Base-by-base conservation (phyloP, 2,113 vertebrate genomes). In the Morphnarchus princeps region DNA sequence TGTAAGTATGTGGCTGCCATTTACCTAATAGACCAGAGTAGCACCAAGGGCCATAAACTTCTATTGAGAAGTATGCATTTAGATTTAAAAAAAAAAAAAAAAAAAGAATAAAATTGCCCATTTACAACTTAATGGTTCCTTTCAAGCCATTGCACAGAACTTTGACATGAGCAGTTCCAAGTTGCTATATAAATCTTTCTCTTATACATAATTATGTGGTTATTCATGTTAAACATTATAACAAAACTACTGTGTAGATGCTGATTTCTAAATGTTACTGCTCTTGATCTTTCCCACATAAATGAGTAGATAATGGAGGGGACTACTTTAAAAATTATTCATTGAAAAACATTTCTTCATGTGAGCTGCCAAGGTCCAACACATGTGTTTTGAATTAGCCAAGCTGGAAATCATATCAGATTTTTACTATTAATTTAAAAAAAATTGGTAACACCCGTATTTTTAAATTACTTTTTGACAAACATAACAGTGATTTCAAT, bases 211-310 rank as follows among this genome's bases (percentile, higher is more conserved):
- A 59, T 66, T 66, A 31, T 29, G 32, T 78, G 8, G 11, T 80
- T 96, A 70, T 87, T 76, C 3, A 31, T 43, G 40, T 72, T 86
- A 96, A 94, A 78, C 34, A 36, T 74, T 61, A 24, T 26, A 93
- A 74, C 29, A 88, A 55, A 76, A 34, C 59, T 80, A 47, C 9
- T 40, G 5, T 58, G 25, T 43, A 62, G 47, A 36, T 78, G 10
- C 32, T 42, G 47, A 82, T 76, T 96, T 89, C 47, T 52, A 70
- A 78, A 87, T 61, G 42, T 54, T 88, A 28, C 34, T 66, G 8
- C 25, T 80, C 14, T 82, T 54, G 34, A 80, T 80, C 10, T 92
- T 92, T 82, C 36, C 13, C 11, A 65, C 7, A 31, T 72, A 70
- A 95, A 69, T 40, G 17, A 47, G 8, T 54, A 42, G 80, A 65